phyloP scores from a whole-genome alignment of 2,113 vertebrate species.

The Puffinus mauretanicus region DNA sequence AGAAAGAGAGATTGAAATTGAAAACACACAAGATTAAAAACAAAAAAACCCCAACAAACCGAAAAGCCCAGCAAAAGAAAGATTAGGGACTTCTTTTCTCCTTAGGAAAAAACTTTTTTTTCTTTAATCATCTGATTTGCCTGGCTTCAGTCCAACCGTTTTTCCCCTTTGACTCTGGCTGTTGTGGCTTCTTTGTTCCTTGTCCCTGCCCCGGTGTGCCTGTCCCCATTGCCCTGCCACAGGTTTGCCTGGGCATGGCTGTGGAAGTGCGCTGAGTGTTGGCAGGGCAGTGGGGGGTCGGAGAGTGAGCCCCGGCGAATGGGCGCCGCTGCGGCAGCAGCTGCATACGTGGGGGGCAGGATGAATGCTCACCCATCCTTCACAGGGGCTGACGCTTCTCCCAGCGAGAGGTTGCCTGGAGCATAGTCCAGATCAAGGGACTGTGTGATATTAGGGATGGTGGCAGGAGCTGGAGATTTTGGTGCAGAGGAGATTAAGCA shows the following conservation, averaged over 20 bases:
- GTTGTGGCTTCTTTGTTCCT: neutral
- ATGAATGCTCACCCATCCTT: neutral
- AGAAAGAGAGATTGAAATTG: neutral
- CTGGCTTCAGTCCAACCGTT: neutral
- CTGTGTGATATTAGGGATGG: neutral
- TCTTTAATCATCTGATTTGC: conserved; percentile 11
- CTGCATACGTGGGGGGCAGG: neutral
- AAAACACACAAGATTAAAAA: conserved; percentile 42
- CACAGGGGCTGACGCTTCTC: neutral
- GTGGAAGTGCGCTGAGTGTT: neutral
- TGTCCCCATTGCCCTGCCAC: neutral
- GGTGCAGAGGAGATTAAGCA: neutral
- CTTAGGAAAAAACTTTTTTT: neutral
- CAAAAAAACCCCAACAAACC: neutral
- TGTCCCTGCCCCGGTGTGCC: neutral
- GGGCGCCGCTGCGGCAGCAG: neutral
- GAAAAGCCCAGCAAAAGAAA: neutral
- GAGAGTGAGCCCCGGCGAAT: neutral
- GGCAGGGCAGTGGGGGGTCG: neutral
- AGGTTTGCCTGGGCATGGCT: neutral
- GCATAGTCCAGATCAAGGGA: neutral
- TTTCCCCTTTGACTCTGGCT: neutral
- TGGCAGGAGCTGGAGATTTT: conserved; percentile 10
- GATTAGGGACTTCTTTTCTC: neutral
- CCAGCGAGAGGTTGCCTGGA: neutral